These are phyloP conservation scores for Eretmocerus hayati DNA, from an alignment of 2,888 invertebrate genomes.

Conservation along the genomic window DNA sequence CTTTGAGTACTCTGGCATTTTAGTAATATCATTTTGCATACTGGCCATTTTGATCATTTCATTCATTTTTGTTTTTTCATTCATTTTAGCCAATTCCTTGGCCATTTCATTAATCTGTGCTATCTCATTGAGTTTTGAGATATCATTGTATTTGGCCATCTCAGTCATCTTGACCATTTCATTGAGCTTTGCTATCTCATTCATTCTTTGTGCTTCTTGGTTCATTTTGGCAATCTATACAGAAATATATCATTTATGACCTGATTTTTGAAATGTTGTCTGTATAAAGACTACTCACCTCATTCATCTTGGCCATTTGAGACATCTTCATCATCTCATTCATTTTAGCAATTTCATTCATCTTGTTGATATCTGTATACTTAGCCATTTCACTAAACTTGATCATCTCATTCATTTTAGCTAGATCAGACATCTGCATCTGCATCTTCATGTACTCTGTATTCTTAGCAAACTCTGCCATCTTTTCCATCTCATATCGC, in stretches of 20 bases:
- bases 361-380: slow-evolving; percentile 41
- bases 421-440: slow-evolving; percentile 36
- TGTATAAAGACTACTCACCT: slow-evolving; percentile 28
- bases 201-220: slow-evolving; percentile 44
- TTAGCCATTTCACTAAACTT: slow-evolving; percentile 44
- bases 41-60: slow-evolving; percentile 45
- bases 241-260: not conserved
- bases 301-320: slow-evolving; percentile 44
- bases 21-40: slow-evolving; percentile 43
- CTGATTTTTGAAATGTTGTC: not conserved
- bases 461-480: slow-evolving; percentile 44
- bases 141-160: slow-evolving; percentile 43
- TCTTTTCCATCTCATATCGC: slow-evolving; percentile 44
- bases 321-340: slow-evolving; percentile 44
- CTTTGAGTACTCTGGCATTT: slow-evolving; percentile 43
- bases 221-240: slow-evolving; percentile 41
- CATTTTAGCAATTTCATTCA: slow-evolving; percentile 43
- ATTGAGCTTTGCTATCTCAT: slow-evolving; percentile 42
- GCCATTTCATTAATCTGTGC: slow-evolving; percentile 46
- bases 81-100: slow-evolving; percentile 44
- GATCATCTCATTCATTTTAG: slow-evolving; percentile 44
- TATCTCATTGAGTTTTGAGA: slow-evolving; percentile 37
- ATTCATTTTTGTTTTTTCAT: slow-evolving; percentile 44
- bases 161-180: slow-evolving; percentile 46
- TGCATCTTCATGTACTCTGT: slow-evolving; percentile 45